Base-by-base conservation (phyloP, 1,140 invertebrate genomes). In the Tetragnatha versicolor region DNA sequence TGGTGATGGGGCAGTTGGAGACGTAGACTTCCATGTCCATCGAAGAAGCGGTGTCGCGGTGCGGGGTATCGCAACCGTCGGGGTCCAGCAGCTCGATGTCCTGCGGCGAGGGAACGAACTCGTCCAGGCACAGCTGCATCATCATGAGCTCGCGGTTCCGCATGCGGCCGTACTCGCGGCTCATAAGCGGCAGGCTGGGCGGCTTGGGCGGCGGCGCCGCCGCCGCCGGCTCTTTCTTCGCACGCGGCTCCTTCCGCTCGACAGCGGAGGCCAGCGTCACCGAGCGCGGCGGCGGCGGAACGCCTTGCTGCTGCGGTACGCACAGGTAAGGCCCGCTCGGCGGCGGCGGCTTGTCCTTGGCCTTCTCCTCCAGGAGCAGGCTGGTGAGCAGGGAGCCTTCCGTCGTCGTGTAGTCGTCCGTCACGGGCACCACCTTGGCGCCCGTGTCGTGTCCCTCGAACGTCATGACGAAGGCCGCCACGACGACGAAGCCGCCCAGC, bases 391-490 rank as follows among this genome's bases (percentile, higher is more conserved):
- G 53, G 17, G 31, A 27, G 31, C 45, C 61, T 14, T 75, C 70
- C 2, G 72, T 78, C 0, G 65, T 37, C 0, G 68, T 17, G 12
- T 65, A 51, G 29, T 79, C 77, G 20, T 70, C 55, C 0, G 47
- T 70, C 17, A 79, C 55, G 2, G 81, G 81, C 7, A 69, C 76
- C 12, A 81, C 81, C 60, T 80, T 81, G 0, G 80, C 60, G 0
- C 80, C 31, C 6, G 79, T 63, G 35, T 83, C 82, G 27, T 79
- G 79, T 5, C 79, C 93, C 84, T 96, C 94, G 82, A 96, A 96
- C 0, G 94, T 96, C 93, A 96, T 94, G n/a, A 97, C 94, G 82
- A 94, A 96, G 0, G 94, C 93, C 6, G 94, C 94, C 1, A 96
- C 94, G 4, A 97, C 93, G 70, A 96, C 94, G 83, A 97, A 88